Evolutionary conservation across 2,113 vertebrate genomes (phyloP).

Genomic region (Misgurnus anguillicaudatus): DNA sequence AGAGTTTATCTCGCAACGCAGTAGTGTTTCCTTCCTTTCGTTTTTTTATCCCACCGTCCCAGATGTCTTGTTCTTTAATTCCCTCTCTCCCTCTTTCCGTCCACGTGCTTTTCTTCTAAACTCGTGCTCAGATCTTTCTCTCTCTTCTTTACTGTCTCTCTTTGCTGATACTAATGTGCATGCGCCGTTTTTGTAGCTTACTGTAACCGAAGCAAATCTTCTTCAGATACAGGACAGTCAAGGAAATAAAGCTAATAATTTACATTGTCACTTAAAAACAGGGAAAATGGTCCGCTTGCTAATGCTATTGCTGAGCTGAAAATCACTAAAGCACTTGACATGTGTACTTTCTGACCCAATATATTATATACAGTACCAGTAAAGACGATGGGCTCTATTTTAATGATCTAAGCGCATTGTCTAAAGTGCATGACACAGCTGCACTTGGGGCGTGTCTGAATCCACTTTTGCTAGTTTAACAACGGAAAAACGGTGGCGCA

Average conservation of each 20-base stretch:
- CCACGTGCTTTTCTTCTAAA: constrained; percentile 42
- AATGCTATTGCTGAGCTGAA: background rate
- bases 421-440: too few relatives aligned
- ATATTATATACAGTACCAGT: background rate
- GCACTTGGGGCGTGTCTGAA: too few relatives aligned
- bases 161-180: constrained; percentile 24
- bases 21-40: constrained; percentile 40
- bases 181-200: constrained; percentile 16
- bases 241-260: constrained; percentile 25
- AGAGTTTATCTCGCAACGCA: constrained; percentile 2
- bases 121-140: constrained; percentile 15
- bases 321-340: constrained; percentile 1
- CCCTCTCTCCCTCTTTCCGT: constrained; percentile 31
- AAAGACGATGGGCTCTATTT: too few relatives aligned
- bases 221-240: constrained; percentile 17
- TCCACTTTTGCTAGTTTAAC: too few relatives aligned
- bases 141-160: constrained; percentile 20
- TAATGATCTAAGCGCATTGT: too few relatives aligned
- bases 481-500: too few relatives aligned
- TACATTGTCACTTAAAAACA: background rate
- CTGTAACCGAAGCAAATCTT: background rate
- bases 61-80: constrained; percentile 40
- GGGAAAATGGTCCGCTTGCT: background rate
- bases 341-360: background rate
- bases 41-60: constrained; percentile 24